phyloP scores from a whole-genome alignment of 2,113 vertebrate species.

The Chionodraco myersi region DNA sequence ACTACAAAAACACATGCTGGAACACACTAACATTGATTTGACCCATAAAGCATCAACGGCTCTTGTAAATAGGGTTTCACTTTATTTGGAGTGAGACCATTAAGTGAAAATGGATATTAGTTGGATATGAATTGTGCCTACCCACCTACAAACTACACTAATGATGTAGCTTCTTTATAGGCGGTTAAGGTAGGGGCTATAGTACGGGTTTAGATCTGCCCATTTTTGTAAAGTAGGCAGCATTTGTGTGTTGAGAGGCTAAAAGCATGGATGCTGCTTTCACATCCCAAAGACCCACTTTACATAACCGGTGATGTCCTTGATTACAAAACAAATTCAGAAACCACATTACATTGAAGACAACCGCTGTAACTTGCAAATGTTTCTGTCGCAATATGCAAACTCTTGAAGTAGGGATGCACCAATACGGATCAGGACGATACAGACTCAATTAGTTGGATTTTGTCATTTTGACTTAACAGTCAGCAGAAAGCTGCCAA shows the following conservation, averaged over 20 bases:
- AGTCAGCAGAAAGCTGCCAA: too few species aligned
- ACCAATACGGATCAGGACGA: too few species aligned
- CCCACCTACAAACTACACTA: not conserved
- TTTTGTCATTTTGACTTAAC: too few species aligned
- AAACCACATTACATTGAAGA: not conserved
- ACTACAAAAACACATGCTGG: not conserved
- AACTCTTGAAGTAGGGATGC: too few species aligned
- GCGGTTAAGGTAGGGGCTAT: not conserved
- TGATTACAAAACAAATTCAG: not conserved
- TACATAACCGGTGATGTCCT: not conserved
- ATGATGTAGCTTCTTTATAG: not conserved
- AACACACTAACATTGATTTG: conserved; percentile 1
- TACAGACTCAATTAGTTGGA: too few species aligned
- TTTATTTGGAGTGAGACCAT: not conserved
- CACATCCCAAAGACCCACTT: not conserved
- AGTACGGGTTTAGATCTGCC: not conserved
- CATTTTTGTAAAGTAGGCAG: not conserved
- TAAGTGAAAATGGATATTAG: not conserved
- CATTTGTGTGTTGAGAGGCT: not conserved
- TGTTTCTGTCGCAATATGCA: conserved; percentile 6
- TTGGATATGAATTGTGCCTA: not conserved
- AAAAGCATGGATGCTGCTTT: not conserved
- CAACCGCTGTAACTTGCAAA: not conserved
- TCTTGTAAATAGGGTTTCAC: conserved; percentile 11
- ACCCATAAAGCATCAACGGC: not conserved